Evolutionary conservation across 2,113 vertebrate species (phyloP).

Genomic region (Neolamprologus fasciatus): DNA sequence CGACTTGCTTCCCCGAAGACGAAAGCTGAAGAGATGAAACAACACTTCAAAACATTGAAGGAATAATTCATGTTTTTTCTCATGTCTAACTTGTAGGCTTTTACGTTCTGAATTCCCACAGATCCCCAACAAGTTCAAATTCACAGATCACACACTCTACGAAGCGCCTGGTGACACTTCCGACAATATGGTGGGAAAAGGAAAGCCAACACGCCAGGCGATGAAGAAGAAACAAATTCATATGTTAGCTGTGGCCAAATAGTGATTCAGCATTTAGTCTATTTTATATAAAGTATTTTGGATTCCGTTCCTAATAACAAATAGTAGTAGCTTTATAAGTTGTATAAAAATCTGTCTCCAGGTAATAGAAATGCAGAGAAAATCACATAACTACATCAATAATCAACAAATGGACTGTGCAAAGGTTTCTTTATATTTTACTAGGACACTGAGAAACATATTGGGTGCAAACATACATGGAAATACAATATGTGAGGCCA

Average conservation of each 20-base stretch:
- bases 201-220: not conserved
- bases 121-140: conserved; percentile 9
- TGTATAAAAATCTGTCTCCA: not conserved
- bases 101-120: conserved; percentile 4
- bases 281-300: not conserved
- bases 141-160: conserved; percentile 18
- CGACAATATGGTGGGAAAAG: not conserved
- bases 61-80: conserved; percentile 31
- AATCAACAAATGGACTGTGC: not conserved
- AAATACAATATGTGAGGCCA: not conserved
- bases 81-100: conserved; percentile 24
- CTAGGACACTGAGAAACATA: not conserved
- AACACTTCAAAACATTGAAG: conserved; percentile 25
- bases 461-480: not conserved
- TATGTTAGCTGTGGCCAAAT: not conserved
- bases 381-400: not conserved
- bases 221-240: not conserved
- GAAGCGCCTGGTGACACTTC: conserved; percentile 22
- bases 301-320: not conserved
- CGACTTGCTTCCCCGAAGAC: conserved; percentile 10
- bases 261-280: not conserved
- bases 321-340: not conserved
- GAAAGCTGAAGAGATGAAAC: conserved; percentile 14
- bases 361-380: not conserved
- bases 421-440: not conserved